Conservation (phyloP, 2,888 invertebrate species). For the Tipula confusa region DNA sequence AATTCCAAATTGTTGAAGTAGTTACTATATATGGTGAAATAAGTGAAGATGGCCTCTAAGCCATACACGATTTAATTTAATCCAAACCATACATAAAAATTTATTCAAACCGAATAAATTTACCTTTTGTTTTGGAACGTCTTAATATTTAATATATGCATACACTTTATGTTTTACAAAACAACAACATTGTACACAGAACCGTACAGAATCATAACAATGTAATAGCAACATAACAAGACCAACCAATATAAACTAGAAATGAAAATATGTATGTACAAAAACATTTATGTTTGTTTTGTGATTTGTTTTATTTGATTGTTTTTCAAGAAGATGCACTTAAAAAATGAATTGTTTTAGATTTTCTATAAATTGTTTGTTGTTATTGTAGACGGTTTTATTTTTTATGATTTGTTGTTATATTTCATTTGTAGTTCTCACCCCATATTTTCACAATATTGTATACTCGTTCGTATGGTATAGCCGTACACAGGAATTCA, state of each 20-base stretch:
- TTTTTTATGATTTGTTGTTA: not conserved
- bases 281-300: not conserved
- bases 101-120: too few relatives aligned
- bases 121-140: not conserved
- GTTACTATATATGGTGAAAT: too few relatives aligned
- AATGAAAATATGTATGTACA: not conserved
- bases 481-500: not conserved
- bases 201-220: not conserved
- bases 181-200: not conserved
- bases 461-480: not conserved
- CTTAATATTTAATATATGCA: not conserved
- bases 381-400: not conserved
- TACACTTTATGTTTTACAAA: not conserved
- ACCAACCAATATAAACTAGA: not conserved
- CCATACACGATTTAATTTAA: too few relatives aligned
- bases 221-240: not conserved
- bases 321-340: not conserved
- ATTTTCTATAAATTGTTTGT: constrained; percentile 20
- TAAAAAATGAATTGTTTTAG: constrained; percentile 20
- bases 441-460: not conserved
- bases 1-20: too few relatives aligned
- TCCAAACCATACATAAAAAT: too few relatives aligned
- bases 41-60: too few relatives aligned
- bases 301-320: not conserved
- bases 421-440: not conserved